Evolutionary conservation across 2,797 vertebrate species (phyloP), one percentile per base, ranked within the genome.

Genomic region (Saguinus oedipus): DNA sequence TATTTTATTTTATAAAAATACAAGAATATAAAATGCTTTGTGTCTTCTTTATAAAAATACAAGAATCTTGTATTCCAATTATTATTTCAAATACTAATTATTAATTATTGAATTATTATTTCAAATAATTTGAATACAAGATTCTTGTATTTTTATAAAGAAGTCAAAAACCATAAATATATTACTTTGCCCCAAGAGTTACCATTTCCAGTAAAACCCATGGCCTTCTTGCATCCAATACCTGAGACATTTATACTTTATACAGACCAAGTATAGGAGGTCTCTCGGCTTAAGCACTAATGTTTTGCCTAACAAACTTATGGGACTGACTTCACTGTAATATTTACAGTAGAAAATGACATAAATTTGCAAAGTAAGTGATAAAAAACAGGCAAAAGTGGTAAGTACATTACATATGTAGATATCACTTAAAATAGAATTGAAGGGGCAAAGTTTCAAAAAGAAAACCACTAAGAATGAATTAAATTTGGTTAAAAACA

Each of bases 401-500:
- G 46, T 87, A 70, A 87, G 57, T 75, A 27, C 30, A 44, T 57
- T 68, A 39, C 48, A 12, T 53, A 80, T 27, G 2, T 48, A 82
- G n/a, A 55, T 36, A 83, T 64, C 30, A 33, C 33, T 33, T 64
- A 20, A 76, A 82, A 42, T 46, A 44, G 12, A 74, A 42, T 81
- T 48, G 50, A 82, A 92, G 94, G 9, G 42, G 42, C 30, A 82
- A 42, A 68, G 7, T 39, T 64, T 97, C 83, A 93, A 94, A 80
- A 79, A 72, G 72, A 93, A 89, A 95, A 89, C 30, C 53, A 94
- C 74, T 87, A 95, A 85, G 59, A 96, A 68, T n/a, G 95, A 7
- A 72, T 83, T 83, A 93, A 93, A 85, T 90, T 50, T 94, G 68
- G 89, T 87, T 91, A 36, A 68, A 95, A 87, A 84, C 92, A 96